Evolutionary conservation across 2,888 invertebrate genomes (phyloP).

Genomic region (Stegana nigrithorax): DNA sequence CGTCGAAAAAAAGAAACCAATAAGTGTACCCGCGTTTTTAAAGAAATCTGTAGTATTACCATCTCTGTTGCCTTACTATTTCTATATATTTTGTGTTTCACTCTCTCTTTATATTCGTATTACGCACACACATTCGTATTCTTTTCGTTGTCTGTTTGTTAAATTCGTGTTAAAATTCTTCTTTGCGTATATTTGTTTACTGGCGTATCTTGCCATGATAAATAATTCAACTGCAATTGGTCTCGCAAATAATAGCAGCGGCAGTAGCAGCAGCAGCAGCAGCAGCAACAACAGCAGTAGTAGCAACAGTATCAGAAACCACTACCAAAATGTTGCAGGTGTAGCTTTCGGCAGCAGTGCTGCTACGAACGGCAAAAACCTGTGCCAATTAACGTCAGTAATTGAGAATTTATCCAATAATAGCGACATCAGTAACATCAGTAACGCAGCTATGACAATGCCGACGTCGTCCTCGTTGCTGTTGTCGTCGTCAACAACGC

Average conservation of each 20-base stretch:
- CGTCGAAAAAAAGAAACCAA: slow-evolving; percentile 23
- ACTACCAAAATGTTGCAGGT: slow-evolving; percentile 31
- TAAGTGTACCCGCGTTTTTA: slow-evolving; percentile 36
- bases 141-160: slow-evolving; percentile 6
- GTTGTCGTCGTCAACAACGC: slow-evolving; percentile 45
- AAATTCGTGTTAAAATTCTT: slow-evolving; percentile 16
- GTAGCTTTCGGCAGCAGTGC: slow-evolving; percentile 24
- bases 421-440: slow-evolving; percentile 51
- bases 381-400: slow-evolving; percentile 67
- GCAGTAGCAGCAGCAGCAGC: slow-evolving; percentile 30
- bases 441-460: slow-evolving; percentile 24
- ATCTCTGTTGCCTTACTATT: slow-evolving; percentile 44
- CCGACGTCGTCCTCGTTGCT: slow-evolving; percentile 4
- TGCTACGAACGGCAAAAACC: slow-evolving; percentile 46
- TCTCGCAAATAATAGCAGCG: slow-evolving; percentile 51
- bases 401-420: slow-evolving; percentile 67
- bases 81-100: slow-evolving; percentile 22
- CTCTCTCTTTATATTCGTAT: slow-evolving; percentile 18
- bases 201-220: slow-evolving; percentile 60
- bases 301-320: slow-evolving; percentile 35
- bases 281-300: slow-evolving; percentile 27
- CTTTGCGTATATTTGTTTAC: too few species aligned
- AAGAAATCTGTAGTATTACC: slow-evolving; percentile 54
- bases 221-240: slow-evolving; percentile 59
- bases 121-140: too few species aligned